Evolutionary conservation across 2,113 vertebrate genomes (phyloP).

Genomic region (Macheiramphus alcinus): DNA sequence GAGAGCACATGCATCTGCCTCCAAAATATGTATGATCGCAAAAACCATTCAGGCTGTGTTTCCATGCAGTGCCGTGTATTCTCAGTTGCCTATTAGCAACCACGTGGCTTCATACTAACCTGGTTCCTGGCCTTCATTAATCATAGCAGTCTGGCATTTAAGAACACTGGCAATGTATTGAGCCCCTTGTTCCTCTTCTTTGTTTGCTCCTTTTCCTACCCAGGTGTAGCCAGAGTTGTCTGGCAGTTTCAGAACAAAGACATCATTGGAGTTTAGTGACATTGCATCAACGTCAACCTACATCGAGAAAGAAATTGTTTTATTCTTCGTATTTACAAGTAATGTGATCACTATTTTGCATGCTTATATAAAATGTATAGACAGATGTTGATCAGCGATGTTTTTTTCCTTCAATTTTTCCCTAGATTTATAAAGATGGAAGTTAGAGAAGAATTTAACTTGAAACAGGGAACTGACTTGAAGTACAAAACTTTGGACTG

Average conservation of each 20-base stretch:
- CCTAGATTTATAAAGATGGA: neutral
- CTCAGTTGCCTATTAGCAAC: neutral
- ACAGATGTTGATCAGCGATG: neutral
- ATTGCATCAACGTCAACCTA: constrained; percentile 80
- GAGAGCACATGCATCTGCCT: neutral
- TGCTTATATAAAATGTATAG: neutral
- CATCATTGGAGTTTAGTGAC: constrained; percentile 90
- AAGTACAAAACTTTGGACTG: neutral
- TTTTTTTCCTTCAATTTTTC: neutral
- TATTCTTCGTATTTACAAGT: neutral
- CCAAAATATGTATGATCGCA: neutral
- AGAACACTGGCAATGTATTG: constrained; percentile 76
- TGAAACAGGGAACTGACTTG: neutral
- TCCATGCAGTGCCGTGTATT: neutral
- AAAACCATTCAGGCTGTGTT: neutral
- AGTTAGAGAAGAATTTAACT: neutral
- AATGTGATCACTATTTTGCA: neutral
- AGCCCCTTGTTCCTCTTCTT: constrained; percentile 82
- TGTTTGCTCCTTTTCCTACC: constrained; percentile 84
- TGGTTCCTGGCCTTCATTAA: constrained; percentile 83
- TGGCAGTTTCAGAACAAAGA: constrained; percentile 83
- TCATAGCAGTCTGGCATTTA: constrained; percentile 64
- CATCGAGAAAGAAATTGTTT: neutral
- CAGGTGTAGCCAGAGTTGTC: constrained; percentile 78
- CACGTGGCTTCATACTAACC: constrained; percentile 53